These are phyloP conservation scores for Dugesia japonica DNA, from an alignment of 2,888 invertebrate species.

Conservation along the genomic window DNA sequence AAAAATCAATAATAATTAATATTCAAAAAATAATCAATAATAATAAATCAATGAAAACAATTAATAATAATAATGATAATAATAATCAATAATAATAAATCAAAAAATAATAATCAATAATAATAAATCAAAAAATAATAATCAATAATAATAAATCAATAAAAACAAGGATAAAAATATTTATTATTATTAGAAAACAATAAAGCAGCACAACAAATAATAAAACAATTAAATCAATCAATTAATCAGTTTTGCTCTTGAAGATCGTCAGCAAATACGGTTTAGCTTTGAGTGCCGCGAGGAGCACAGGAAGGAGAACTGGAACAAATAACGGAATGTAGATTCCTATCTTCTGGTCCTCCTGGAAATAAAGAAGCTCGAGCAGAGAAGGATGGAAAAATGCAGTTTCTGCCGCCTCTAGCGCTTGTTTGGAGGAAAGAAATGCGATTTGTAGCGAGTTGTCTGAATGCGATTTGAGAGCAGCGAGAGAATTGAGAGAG, in stretches of 20 bases:
- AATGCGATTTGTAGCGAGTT: slow-evolving; percentile 33
- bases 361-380: slow-evolving; percentile 85
- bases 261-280: slow-evolving; percentile 64
- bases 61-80: too few species aligned
- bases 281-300: slow-evolving; percentile 51
- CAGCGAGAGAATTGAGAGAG: neutral
- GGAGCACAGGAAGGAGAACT: slow-evolving; percentile 59
- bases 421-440: slow-evolving; percentile 28
- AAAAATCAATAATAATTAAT: too few species aligned
- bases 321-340: slow-evolving; percentile 92
- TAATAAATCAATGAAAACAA: too few species aligned
- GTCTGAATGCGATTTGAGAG: slow-evolving; percentile 27
- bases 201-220: too few species aligned
- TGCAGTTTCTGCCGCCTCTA: slow-evolving; percentile 58
- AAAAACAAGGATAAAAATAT: too few species aligned
- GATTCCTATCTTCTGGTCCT: slow-evolving; percentile 93
- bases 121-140: too few species aligned
- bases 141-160: too few species aligned
- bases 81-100: too few species aligned
- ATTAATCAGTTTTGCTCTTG: neutral
- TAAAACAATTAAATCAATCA: neutral
- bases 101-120: too few species aligned
- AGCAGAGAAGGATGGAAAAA: slow-evolving; percentile 82
- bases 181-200: too few species aligned
- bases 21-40: too few species aligned